Percentiles rank a stretch among this genome's conserved stretches.
phyloP scores from a whole-genome alignment of 64 coral and sea anemone genomes.

The Pachyseris speciosa region DNA sequence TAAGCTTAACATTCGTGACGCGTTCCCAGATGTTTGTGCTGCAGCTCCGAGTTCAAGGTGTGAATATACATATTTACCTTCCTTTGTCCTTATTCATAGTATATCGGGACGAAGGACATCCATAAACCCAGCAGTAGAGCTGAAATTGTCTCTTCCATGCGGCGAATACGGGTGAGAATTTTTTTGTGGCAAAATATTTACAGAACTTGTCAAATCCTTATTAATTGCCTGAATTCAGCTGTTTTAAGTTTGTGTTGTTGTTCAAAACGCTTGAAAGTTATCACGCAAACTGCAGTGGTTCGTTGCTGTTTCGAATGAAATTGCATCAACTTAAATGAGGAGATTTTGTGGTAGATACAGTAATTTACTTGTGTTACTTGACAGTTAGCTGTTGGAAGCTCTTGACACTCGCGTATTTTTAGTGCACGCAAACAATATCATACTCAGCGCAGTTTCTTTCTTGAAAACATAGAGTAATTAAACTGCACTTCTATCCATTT shows the following conservation, averaged over 20 bases:
- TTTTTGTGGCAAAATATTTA: background rate
- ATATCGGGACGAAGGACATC: slow-evolving; percentile 91
- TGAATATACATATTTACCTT: slow-evolving; percentile 25
- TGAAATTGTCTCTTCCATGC: slow-evolving; percentile 89
- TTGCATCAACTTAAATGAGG: too few species aligned
- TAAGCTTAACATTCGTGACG: background rate
- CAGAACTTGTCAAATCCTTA: slow-evolving; percentile 6
- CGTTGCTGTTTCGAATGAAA: background rate
- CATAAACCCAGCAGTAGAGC: slow-evolving; percentile 81
- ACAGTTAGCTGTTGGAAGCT: too few species aligned
- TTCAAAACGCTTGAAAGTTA: background rate
- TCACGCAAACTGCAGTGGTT: background rate
- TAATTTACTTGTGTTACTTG: too few species aligned
- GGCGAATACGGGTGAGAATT: slow-evolving; percentile 73
- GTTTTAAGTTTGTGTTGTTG: background rate
- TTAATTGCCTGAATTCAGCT: background rate
- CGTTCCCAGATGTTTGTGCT: slow-evolving; percentile 5
- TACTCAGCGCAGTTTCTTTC: too few species aligned
- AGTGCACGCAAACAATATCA: too few species aligned
- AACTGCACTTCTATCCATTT: too few species aligned
- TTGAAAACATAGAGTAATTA: too few species aligned
- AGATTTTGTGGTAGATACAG: too few species aligned
- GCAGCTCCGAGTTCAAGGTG: background rate
- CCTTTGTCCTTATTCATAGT: slow-evolving; percentile 52
- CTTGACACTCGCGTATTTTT: too few species aligned